Evolutionary conservation across 2,113 vertebrate species (phyloP).

Genomic region (Aegithalos caudatus): DNA sequence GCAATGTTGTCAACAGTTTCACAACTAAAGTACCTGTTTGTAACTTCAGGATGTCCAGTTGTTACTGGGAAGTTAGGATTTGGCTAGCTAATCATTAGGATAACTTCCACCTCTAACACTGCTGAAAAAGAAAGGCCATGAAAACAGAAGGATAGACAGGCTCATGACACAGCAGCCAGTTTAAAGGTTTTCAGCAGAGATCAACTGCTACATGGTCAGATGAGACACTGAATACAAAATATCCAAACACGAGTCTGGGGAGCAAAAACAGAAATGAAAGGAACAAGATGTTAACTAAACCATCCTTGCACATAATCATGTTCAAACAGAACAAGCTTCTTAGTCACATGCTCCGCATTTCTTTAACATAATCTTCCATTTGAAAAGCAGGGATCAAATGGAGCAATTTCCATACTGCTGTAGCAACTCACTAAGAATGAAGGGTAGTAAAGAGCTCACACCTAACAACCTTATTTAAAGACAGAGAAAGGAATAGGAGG

Average conservation of each 20-base stretch:
- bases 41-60: not conserved
- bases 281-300: slow-evolving; percentile 3
- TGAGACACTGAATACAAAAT: not conserved
- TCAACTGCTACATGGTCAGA: not conserved
- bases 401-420: not conserved
- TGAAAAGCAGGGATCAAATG: slow-evolving; percentile 11
- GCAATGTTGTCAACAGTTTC: not conserved
- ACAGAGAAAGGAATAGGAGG: not conserved
- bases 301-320: not conserved
- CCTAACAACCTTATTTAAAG: not conserved
- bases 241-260: not conserved
- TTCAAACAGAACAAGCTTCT: not conserved
- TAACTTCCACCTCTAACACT: not conserved
- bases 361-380: not conserved
- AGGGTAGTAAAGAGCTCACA: not conserved
- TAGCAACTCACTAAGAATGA: not conserved
- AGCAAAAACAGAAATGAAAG: not conserved
- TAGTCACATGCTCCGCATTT: not conserved
- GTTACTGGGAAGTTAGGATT: not conserved
- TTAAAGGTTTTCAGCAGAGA: not conserved
- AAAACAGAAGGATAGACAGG: not conserved
- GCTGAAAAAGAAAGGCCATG: not conserved
- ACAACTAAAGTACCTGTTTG: not conserved
- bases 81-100: not conserved
- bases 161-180: not conserved